Percentiles rank a stretch among this genome's conserved stretches.
Conservation (phyloP, 1,140 invertebrate species). For the Brachystomella parvula region DNA sequence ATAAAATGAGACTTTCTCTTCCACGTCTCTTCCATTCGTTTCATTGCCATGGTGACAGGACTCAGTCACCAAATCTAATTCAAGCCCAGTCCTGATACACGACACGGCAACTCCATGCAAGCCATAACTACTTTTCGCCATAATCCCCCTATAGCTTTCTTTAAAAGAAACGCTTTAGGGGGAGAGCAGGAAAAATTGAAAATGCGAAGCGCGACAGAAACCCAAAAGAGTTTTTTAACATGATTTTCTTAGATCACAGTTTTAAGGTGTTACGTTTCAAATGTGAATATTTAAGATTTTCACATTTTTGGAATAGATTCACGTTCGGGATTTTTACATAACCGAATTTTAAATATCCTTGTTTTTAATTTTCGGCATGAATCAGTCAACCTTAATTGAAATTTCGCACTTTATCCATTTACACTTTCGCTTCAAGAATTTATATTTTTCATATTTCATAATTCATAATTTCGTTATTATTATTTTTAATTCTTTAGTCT, state of each 20-base stretch:
- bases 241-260: no score
- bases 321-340: no score
- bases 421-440: neutral
- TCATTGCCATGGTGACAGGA: neutral
- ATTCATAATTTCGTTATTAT: neutral
- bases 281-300: no score
- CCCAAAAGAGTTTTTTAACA: no score
- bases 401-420: neutral
- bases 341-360: neutral
- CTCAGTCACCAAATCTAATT: neutral
- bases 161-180: no score
- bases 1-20: conserved; percentile 2
- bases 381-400: neutral
- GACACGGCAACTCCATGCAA: neutral
- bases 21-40: neutral
- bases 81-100: neutral
- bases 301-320: no score
- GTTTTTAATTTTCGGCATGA: neutral
- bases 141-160: no score
- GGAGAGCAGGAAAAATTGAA: no score
- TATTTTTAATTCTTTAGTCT: neutral
- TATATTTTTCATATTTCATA: neutral
- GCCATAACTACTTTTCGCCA: neutral
- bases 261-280: no score
- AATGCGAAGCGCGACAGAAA: no score